Percentiles rank a stretch among this genome's conserved stretches.
Conservation (phyloP, 2,113 vertebrate species). For the Serilophus lunatus region DNA sequence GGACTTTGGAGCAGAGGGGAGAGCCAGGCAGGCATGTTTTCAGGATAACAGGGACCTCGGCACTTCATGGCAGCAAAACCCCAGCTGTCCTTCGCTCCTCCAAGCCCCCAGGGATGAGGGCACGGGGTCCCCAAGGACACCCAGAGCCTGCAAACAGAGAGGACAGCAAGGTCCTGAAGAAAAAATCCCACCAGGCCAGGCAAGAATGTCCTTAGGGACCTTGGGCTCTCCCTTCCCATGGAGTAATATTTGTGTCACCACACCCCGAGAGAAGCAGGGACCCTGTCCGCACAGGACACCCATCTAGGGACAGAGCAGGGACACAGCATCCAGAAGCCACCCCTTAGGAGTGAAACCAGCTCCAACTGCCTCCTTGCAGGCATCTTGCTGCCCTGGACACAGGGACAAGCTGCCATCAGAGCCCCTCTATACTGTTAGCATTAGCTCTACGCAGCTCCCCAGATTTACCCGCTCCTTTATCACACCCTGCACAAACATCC, state of each 20-base stretch:
- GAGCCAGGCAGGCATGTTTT: background rate
- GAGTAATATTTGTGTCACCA: accelerated
- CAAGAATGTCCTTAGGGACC: background rate
- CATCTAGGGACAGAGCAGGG: background rate
- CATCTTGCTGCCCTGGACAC: accelerated
- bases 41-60: background rate
- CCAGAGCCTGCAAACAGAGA: background rate
- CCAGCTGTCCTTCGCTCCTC: background rate
- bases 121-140: background rate
- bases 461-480: background rate
- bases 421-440: background rate
- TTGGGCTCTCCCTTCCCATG: accelerated
- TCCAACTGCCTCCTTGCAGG: background rate
- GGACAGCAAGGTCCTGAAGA: background rate
- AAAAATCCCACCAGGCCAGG: background rate
- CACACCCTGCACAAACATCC: background rate
- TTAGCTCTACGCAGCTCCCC: background rate
- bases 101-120: accelerated
- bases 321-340: background rate
- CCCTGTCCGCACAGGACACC: background rate
- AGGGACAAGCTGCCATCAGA: background rate
- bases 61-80: background rate
- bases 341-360: accelerated
- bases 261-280: accelerated
- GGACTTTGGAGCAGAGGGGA: background rate